Conservation (phyloP, 2,797 vertebrate genomes). For the Acanthornis magna region DNA sequence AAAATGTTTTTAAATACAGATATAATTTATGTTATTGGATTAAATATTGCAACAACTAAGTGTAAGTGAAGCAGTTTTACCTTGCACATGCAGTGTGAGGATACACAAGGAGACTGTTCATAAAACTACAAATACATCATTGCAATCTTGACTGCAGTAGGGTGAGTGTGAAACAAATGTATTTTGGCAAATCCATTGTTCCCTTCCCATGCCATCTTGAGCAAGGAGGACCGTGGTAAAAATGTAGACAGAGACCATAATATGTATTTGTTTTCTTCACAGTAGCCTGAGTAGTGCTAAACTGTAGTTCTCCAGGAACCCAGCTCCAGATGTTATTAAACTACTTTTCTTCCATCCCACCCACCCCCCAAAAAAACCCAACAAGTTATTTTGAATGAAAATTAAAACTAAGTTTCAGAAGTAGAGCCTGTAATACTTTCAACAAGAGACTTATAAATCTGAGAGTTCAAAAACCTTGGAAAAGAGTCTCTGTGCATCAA, state of each 20-base stretch:
- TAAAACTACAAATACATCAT: constrained; percentile 74
- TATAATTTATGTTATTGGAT: constrained; percentile 78
- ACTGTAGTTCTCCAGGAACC: constrained; percentile 85
- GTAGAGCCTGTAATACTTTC: constrained; percentile 90
- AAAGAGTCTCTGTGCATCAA: constrained; percentile 99
- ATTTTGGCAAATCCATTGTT: constrained; percentile 77
- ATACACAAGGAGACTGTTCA: constrained; percentile 73
- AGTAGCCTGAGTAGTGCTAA: constrained; percentile 88
- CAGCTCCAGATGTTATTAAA: constrained; percentile 80
- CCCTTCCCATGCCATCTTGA: constrained; percentile 64
- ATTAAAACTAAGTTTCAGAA: constrained; percentile 88
- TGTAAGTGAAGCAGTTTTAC: constrained; percentile 76
- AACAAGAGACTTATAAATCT: constrained; percentile 95
- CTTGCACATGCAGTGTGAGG: constrained; percentile 80
- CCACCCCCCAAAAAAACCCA: constrained; percentile 57
- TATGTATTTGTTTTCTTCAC: constrained; percentile 79
- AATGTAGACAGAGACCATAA: constrained; percentile 77
- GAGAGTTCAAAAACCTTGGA: constrained; percentile 98
- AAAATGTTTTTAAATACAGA: constrained; percentile 77
- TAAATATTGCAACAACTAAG: constrained; percentile 77
- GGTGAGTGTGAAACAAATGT: constrained; percentile 72
- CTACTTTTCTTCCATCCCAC: constrained; percentile 72
- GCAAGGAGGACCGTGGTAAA: constrained; percentile 72
- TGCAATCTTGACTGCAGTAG: constrained; percentile 71
- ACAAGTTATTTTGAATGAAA: constrained; percentile 69